phyloP scores from a whole-genome alignment of 2,113 vertebrate species.

The Rattus rattus region DNA sequence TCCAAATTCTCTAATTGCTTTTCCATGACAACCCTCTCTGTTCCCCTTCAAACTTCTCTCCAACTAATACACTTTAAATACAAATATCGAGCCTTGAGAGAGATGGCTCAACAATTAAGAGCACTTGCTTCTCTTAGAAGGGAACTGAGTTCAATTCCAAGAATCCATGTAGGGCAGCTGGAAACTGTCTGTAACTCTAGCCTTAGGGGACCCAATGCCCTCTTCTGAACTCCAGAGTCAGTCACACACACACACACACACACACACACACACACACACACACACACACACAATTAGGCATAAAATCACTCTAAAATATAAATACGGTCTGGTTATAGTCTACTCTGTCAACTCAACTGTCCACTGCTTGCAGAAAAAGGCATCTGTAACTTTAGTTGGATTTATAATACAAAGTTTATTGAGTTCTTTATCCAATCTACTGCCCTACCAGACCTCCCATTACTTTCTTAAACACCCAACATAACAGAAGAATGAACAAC shows the following conservation, averaged over 20 bases:
- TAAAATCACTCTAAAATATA: neutral
- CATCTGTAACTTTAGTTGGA: neutral
- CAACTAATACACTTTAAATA: neutral
- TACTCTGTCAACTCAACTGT: neutral
- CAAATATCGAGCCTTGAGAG: neutral
- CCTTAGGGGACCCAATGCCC: neutral
- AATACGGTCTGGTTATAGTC: neutral
- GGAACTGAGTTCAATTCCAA: neutral
- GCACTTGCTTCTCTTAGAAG: too few relatives aligned
- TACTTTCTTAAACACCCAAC: neutral
- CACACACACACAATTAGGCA: neutral
- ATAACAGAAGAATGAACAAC: neutral
- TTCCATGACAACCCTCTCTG: neutral
- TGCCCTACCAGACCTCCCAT: too few relatives aligned
- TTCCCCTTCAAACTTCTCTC: neutral
- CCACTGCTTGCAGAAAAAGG: neutral
- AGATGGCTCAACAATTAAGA: neutral
- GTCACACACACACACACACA: too few relatives aligned
- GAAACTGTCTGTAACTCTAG: neutral
- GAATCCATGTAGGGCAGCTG: neutral
- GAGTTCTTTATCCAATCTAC: neutral
- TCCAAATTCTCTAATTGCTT: neutral
- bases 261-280: too few relatives aligned
- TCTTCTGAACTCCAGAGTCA: neutral
- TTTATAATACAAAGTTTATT: neutral